phyloP scores from a whole-genome alignment of 2,888 invertebrate species.

The Philopedon plagiatum region DNA sequence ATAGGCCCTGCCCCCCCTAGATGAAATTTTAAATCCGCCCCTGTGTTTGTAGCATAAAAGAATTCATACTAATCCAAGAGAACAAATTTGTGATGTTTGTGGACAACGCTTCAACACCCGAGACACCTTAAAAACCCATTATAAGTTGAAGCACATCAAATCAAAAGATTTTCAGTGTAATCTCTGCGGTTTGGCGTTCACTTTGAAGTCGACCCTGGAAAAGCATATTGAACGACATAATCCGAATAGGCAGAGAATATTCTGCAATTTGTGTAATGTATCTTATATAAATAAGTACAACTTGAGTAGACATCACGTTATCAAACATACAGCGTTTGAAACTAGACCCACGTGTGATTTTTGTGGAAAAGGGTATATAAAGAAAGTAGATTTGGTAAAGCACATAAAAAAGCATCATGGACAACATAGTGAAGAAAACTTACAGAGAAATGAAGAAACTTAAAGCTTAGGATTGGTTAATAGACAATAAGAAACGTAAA shows the following conservation, averaged over 20 bases:
- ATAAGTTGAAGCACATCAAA: constrained; percentile 3
- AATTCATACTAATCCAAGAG: constrained; percentile 26
- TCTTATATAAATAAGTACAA: constrained; percentile 25
- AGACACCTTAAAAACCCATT: constrained; percentile 17
- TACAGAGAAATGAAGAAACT: background rate
- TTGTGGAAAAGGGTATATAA: constrained; percentile 15
- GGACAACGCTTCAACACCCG: constrained; percentile 18
- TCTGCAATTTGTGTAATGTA: constrained; percentile 14
- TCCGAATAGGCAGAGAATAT: constrained; percentile 15
- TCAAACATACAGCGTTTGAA: constrained; percentile 21
- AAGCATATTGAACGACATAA: constrained; percentile 29
- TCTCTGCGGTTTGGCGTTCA: constrained; percentile 22
- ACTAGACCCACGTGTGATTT: constrained; percentile 1
- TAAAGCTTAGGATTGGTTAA: background rate
- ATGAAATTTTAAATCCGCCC: no score
- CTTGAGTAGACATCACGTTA: constrained; percentile 14
- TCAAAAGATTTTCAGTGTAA: constrained; percentile 23
- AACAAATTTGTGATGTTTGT: constrained; percentile 21
- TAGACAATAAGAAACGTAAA: background rate
- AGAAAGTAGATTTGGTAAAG: constrained; percentile 11
- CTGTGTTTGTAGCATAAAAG: constrained; percentile 15
- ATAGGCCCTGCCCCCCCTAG: no score
- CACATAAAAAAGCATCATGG: constrained; percentile 15
- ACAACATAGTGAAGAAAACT: background rate
- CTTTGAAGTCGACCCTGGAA: constrained; percentile 21